These are phyloP conservation scores for Ctenomys sociabilis DNA, from an alignment of 2,113 vertebrate genomes.

Conservation along the genomic window DNA sequence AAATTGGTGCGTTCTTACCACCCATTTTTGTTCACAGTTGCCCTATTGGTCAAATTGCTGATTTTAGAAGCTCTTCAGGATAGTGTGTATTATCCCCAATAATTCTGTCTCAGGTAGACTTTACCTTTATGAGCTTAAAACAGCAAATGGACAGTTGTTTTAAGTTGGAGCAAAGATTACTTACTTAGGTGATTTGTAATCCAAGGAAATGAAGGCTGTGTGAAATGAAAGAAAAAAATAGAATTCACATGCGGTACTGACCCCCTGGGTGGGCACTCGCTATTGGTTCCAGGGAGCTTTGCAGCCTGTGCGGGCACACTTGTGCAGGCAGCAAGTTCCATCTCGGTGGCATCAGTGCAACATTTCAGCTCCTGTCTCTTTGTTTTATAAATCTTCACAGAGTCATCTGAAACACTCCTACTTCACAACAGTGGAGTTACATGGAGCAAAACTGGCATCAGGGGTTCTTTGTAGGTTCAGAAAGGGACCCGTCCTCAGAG, in stretches of 20 bases:
- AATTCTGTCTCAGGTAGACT: neutral
- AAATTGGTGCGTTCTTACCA: neutral
- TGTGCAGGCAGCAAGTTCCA: neutral
- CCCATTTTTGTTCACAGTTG: neutral
- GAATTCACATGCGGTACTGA: too few species aligned
- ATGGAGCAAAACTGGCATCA: neutral
- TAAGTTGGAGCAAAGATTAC: neutral
- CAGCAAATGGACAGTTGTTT: neutral
- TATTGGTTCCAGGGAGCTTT: neutral
- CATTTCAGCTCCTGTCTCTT: neutral
- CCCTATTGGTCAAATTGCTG: neutral
- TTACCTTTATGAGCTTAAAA: neutral
- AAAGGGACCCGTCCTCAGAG: neutral
- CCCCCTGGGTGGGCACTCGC: neutral
- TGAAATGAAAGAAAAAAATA: neutral
- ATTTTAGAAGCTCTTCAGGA: neutral
- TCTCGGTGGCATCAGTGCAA: neutral
- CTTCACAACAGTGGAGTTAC: neutral
- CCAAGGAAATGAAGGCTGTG: neutral
- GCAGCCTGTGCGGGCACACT: accelerated
- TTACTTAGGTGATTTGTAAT: neutral
- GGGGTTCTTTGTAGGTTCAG: neutral
- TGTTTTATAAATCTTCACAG: neutral
- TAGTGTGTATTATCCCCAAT: neutral
- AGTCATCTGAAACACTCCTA: neutral